Base-by-base conservation (phyloP, 2,888 invertebrate genomes). In the Agrochola circellaris region DNA sequence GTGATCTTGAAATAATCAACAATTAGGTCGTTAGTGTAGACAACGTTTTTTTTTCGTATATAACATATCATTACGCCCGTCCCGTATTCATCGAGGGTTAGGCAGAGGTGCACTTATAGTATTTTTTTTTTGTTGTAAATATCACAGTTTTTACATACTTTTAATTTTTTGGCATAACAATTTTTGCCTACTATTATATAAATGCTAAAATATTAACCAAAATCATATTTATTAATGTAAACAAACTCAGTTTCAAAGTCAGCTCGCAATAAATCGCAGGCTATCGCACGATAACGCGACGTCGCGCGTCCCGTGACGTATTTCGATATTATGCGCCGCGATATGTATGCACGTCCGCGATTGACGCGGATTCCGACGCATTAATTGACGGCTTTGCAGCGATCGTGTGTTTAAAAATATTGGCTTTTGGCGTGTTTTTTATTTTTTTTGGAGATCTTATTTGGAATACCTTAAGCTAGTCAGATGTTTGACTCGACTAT, bases 251-350 rank as follows among this genome's bases (percentile, higher is more conserved):
- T 73, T 74, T 70, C 66, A 82, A 84, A 85, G 66, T 85, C 72
- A 67, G 45, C 11, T 51, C 65, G 82, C 88, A 87, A 92, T 93
- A 93, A 93, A 93, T 93, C 87, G 88, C 85, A 70, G 76, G 78
- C 86, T 88, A 87, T 89, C 89, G 87, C 73, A 80, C 79, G 91
- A 90, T 92, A 91, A 87, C 90, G 89, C 81, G 76, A 80, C 86
- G 83, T 85, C 82, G 60, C 84, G 79, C 80, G 78, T 69, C 78
- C 78, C 73, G 82, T 92, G 90, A 91, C 89, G 84, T 88, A 92
- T 89, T 77, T 87, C 81, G 85, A 90, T 91, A 90, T 92, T 92
- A 92, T 90, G 69, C 87, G 51, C 66, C 77, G 73, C 68, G 83
- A 83, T 88, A 85, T 73, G 79, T 78, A 69, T 66, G 74, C 72